These are phyloP conservation scores for Amyelois transitella DNA, from an alignment of 1,140 invertebrate species.

Conservation along the genomic window DNA sequence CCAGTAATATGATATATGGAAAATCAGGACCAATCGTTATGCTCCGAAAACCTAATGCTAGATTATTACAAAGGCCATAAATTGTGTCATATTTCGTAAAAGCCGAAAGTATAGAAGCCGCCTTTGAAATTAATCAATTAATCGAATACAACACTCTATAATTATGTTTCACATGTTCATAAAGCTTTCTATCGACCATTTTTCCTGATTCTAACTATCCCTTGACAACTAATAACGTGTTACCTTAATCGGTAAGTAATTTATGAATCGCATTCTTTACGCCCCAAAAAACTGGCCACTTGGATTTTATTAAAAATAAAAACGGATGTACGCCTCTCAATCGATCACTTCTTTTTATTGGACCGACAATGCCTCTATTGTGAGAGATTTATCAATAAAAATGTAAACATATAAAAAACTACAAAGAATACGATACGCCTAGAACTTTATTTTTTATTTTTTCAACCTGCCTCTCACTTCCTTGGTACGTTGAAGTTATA, in stretches of 20 bases:
- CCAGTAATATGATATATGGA: no score
- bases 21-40: no score
- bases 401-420: conserved; percentile 43
- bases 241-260: conserved; percentile 56
- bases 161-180: conserved; percentile 24
- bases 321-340: conserved; percentile 47
- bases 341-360: conserved; percentile 58
- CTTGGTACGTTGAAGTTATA: not conserved
- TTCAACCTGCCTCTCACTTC: not conserved
- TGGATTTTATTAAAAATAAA: conserved; percentile 11
- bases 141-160: conserved; percentile 25
- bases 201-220: conserved; percentile 25
- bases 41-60: no score
- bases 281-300: conserved; percentile 38
- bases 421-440: conserved; percentile 7
- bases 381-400: conserved; percentile 46
- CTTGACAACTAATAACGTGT: conserved; percentile 45
- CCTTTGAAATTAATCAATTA: conserved; percentile 16
- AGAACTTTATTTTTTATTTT: conserved; percentile 1
- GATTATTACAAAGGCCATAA: no score
- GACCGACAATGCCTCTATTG: conserved; percentile 36
- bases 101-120: conserved; percentile 5
- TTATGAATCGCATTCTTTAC: conserved; percentile 58
- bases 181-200: conserved; percentile 7
- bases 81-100: no score